Percentiles rank a stretch among this genome's conserved stretches.
Conservation (phyloP, 2,113 vertebrate species). For the Tychaedon coryphoeus region DNA sequence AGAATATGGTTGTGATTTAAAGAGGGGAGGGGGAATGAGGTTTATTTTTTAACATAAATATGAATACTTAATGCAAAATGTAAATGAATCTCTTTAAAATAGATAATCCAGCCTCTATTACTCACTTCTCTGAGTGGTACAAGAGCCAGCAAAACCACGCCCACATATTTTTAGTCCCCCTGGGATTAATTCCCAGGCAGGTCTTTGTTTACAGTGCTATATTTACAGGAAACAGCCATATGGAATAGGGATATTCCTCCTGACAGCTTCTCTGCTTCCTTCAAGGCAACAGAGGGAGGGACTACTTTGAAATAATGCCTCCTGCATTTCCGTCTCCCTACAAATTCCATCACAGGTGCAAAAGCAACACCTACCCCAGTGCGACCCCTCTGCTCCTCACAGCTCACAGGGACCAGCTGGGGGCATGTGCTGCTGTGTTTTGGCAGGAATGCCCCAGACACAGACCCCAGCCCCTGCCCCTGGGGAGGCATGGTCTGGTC, state of each 20-base stretch:
- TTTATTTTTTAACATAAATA: neutral
- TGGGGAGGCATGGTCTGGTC: rapidly evolving
- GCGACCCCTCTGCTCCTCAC: neutral
- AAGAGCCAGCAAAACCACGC: neutral
- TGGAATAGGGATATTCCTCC: neutral
- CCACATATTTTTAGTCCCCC: neutral
- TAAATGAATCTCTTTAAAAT: neutral
- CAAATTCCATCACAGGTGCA: neutral
- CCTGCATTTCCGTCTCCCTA: neutral
- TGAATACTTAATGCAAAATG: neutral
- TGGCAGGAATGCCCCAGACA: neutral
- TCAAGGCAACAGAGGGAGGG: neutral
- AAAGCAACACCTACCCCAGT: neutral
- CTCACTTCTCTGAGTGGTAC: neutral
- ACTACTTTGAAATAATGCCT: neutral
- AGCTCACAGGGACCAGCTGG: rapidly evolving
- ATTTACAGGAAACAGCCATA: neutral
- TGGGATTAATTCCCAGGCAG: neutral
- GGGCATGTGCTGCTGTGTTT: rapidly evolving
- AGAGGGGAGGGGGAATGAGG: neutral
- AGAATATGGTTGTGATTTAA: neutral
- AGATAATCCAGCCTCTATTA: neutral
- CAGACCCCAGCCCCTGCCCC: neutral
- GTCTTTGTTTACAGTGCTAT: neutral
- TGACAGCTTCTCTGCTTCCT: neutral